These are phyloP conservation scores for Maccullochella peelii DNA, from an alignment of 2,113 vertebrate species.

Conservation along the genomic window DNA sequence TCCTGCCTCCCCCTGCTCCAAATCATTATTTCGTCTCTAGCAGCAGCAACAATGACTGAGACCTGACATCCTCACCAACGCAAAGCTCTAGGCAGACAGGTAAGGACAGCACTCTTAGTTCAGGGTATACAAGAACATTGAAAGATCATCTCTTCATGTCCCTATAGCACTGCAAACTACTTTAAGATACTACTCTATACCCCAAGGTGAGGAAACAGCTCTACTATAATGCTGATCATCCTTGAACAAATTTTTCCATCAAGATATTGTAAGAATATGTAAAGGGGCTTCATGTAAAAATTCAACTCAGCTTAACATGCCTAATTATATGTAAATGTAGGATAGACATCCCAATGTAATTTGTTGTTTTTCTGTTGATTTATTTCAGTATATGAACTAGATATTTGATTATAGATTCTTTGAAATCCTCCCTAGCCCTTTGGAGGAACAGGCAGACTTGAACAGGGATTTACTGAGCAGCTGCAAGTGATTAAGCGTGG, in stretches of 20 bases:
- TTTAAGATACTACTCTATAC: neutral
- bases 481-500: slow-evolving; percentile 65
- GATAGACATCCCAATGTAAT: neutral
- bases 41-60: slow-evolving; percentile 16
- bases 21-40: slow-evolving; percentile 36
- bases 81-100: slow-evolving; percentile 6
- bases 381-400: slow-evolving; percentile 1
- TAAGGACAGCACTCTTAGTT: neutral
- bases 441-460: slow-evolving; percentile 31
- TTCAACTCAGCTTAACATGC: neutral
- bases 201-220: neutral
- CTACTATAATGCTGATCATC: neutral
- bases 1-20: neutral
- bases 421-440: slow-evolving; percentile 22
- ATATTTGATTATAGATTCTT: slow-evolving; percentile 13
- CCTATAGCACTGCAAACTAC: neutral
- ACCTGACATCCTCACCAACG: slow-evolving; percentile 11
- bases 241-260: neutral
- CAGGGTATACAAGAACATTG: neutral
- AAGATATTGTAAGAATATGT: neutral
- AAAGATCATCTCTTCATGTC: neutral
- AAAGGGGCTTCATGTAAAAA: neutral
- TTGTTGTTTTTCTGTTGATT: neutral
- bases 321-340: neutral
- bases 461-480: slow-evolving; percentile 64